A percentile compares a stretch with the other conserved stretches of the same genome.
These are phyloP conservation scores for Artibeus lituratus DNA, from an alignment of 2,797 vertebrate genomes.

Conservation along the genomic window DNA sequence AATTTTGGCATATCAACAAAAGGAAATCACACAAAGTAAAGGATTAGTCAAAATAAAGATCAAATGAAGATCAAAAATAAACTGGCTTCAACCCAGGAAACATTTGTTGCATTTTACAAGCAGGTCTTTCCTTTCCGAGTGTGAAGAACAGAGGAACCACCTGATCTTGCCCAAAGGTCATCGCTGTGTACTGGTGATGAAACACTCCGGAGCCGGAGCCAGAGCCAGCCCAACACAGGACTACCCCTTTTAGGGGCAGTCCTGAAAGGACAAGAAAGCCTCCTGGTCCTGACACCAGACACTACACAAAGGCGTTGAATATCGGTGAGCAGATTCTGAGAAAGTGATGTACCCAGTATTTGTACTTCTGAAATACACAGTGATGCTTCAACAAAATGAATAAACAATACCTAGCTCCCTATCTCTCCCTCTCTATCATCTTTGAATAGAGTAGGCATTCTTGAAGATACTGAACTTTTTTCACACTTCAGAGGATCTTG, in stretches of 20 bases:
- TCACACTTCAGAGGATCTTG: neutral
- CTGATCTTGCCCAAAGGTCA: slow-evolving; percentile 81
- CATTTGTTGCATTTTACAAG: slow-evolving; percentile 84
- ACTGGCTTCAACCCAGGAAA: slow-evolving; percentile 82
- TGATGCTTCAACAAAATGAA: neutral
- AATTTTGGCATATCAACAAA: slow-evolving; percentile 86
- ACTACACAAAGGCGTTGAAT: slow-evolving; percentile 12
- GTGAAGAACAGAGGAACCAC: slow-evolving; percentile 82
- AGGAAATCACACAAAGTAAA: slow-evolving; percentile 84
- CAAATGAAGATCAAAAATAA: slow-evolving; percentile 85
- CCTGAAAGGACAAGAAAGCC: slow-evolving; percentile 11
- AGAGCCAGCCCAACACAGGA: neutral
- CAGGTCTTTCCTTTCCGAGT: slow-evolving; percentile 81
- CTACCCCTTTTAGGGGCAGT: neutral
- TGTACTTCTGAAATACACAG: neutral
- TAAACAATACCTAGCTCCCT: neutral
- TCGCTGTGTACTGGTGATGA: slow-evolving; percentile 67
- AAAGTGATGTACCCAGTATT: neutral
- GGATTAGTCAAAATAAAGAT: slow-evolving; percentile 87
- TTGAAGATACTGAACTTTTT: neutral
- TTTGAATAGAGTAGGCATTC: neutral
- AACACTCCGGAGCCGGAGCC: slow-evolving; percentile 58
- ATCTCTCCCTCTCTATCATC: neutral
- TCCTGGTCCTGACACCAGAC: slow-evolving; percentile 43
- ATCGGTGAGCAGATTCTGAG: neutral